These are phyloP conservation scores for Solea senegalensis DNA, from an alignment of 2,113 vertebrate genomes.

Conservation along the genomic window DNA sequence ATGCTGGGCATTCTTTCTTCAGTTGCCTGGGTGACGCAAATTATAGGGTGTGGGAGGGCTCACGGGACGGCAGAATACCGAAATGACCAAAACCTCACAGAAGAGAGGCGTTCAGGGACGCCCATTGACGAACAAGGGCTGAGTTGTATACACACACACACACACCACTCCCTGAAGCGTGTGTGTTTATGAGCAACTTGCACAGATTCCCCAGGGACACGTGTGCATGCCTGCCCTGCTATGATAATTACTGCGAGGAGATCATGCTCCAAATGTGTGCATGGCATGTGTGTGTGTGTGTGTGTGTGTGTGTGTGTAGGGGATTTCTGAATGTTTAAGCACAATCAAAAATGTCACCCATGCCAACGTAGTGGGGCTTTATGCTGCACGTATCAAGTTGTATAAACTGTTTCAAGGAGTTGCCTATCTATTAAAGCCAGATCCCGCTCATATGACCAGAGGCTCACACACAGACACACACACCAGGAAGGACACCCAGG, in stretches of 20 bases:
- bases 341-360: slow-evolving; percentile 19
- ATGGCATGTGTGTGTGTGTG: slow-evolving; percentile 18
- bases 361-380: slow-evolving; percentile 23
- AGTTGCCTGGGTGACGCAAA: slow-evolving; percentile 75
- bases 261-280: slow-evolving; percentile 44
- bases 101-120: slow-evolving; percentile 65
- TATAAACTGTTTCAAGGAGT: slow-evolving; percentile 7
- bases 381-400: slow-evolving; percentile 3
- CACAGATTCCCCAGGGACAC: slow-evolving; percentile 64
- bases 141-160: slow-evolving; percentile 58
- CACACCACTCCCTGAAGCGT: slow-evolving; percentile 61
- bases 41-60: slow-evolving; percentile 74
- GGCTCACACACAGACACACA: slow-evolving; percentile 23
- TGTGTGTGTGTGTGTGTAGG: background rate
- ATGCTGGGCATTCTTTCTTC: slow-evolving; percentile 74
- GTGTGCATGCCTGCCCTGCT: slow-evolving; percentile 68
- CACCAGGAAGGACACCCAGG: slow-evolving; percentile 50
- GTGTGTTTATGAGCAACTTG: slow-evolving; percentile 66
- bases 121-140: slow-evolving; percentile 71
- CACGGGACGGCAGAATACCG: slow-evolving; percentile 68
- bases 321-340: slow-evolving; percentile 28
- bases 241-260: slow-evolving; percentile 61
- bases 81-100: slow-evolving; percentile 65
- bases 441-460: slow-evolving; percentile 1
- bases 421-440: slow-evolving; percentile 22